Conservation (phyloP, 1,140 invertebrate genomes). For the Drosophila parvula region DNA sequence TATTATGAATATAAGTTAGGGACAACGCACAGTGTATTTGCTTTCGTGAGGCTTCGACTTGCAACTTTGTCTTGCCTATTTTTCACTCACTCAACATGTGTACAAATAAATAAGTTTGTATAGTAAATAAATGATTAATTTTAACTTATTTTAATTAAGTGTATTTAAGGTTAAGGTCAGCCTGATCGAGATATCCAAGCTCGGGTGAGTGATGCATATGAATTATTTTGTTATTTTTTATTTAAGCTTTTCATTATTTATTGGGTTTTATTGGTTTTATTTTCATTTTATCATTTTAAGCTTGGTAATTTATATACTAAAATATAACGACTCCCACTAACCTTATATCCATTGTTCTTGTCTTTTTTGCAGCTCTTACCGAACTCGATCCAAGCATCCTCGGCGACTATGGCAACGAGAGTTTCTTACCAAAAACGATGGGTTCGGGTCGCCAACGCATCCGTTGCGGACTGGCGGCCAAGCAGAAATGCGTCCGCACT, state of each 20-base stretch:
- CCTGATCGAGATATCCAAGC: not conserved
- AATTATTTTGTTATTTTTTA: not conserved
- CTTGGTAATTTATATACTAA: too few species aligned
- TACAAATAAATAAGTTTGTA: not conserved
- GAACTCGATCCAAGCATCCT: slow-evolving; percentile 43
- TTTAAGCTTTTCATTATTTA: not conserved
- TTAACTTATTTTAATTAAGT: too few species aligned
- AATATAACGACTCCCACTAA: not conserved
- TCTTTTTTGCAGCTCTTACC: slow-evolving; percentile 36
- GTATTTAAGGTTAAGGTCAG: not conserved
- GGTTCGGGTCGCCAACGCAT: slow-evolving; percentile 17
- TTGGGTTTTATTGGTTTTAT: not conserved
- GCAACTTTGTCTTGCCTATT: not conserved
- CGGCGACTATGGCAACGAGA: slow-evolving; percentile 66
- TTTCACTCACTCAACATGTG: too few species aligned
- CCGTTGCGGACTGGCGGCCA: slow-evolving; percentile 21
- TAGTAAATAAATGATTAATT: not conserved
- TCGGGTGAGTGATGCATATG: slow-evolving; percentile 37
- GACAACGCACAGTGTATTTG: not conserved
- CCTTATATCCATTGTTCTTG: not conserved
- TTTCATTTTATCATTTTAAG: not conserved
- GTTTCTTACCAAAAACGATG: slow-evolving; percentile 49
- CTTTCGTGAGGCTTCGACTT: not conserved
- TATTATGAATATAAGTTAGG: not conserved
- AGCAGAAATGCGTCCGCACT: slow-evolving; percentile 38